phyloP scores from a whole-genome alignment of 2,888 invertebrate genomes.

The Drosophila fulvimacula region DNA sequence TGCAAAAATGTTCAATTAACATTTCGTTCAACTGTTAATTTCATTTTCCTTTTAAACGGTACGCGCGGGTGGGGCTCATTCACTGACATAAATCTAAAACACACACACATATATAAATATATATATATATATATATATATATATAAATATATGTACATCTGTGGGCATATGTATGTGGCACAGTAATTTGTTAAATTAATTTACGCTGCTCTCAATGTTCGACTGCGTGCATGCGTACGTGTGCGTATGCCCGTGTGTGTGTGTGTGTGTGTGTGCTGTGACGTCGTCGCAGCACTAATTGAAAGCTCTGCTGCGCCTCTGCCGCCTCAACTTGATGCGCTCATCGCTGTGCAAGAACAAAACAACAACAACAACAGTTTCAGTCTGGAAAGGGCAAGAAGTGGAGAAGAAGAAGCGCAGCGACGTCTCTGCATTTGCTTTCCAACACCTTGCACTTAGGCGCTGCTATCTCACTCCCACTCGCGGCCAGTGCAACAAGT shows the following conservation, averaged over 20 bases:
- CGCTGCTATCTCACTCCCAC: conserved; percentile 1
- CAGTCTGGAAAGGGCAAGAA: neutral
- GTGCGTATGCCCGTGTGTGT: conserved; percentile 5
- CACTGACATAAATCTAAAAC: conserved; percentile 32
- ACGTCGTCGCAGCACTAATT: conserved; percentile 42
- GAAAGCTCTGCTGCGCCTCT: conserved; percentile 29
- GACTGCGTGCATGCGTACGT: neutral
- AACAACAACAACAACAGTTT: conserved; percentile 16
- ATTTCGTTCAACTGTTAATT: conserved; percentile 57
- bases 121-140: neutral
- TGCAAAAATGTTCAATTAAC: conserved; percentile 63
- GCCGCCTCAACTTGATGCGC: conserved; percentile 49
- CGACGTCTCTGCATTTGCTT: conserved; percentile 39
- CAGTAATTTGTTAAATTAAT: conserved; percentile 76
- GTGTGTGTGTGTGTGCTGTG: conserved; percentile 17
- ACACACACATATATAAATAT: neutral
- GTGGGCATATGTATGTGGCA: conserved; percentile 11
- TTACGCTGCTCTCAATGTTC: conserved; percentile 57
- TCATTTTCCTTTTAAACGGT: conserved; percentile 32
- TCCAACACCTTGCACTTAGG: conserved; percentile 40
- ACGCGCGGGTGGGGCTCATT: conserved; percentile 47
- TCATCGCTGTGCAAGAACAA: conserved; percentile 47
- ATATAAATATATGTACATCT: neutral
- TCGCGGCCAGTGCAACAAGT: conserved; percentile 39
- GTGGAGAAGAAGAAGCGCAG: neutral